Evolutionary conservation across 2,888 invertebrate species (phyloP).

Genomic region (Chrysina gloriosa): DNA sequence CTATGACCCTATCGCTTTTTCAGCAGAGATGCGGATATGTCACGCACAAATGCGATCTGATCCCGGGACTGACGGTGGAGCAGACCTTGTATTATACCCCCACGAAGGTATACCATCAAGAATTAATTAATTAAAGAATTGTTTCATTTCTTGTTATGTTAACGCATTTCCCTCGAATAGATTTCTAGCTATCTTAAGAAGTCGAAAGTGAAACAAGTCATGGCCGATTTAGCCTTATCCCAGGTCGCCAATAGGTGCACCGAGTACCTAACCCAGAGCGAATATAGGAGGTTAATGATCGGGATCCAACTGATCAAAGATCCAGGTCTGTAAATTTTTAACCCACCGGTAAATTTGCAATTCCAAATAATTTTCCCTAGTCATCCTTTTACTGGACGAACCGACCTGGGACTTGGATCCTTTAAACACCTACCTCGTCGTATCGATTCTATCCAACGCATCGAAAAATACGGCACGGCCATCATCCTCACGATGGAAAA

Average conservation of each 20-base stretch:
- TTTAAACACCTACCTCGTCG: slow-evolving; percentile 92
- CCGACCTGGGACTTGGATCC: slow-evolving; percentile 96
- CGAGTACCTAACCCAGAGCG: slow-evolving; percentile 87
- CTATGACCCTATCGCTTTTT: slow-evolving; percentile 83
- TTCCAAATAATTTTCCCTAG: slow-evolving; percentile 62
- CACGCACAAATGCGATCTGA: slow-evolving; percentile 84
- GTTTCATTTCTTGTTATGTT: background rate
- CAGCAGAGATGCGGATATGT: slow-evolving; percentile 90
- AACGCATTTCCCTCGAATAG: slow-evolving; percentile 66
- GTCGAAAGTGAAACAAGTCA: slow-evolving; percentile 89
- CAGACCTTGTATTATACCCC: slow-evolving; percentile 87
- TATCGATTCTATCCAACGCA: slow-evolving; percentile 91
- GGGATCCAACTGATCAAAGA: slow-evolving; percentile 94
- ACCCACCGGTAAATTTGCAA: background rate
- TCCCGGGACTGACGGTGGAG: slow-evolving; percentile 88
- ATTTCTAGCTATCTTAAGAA: slow-evolving; percentile 81
- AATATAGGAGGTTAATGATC: slow-evolving; percentile 89
- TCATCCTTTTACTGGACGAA: slow-evolving; percentile 89
- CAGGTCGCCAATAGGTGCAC: slow-evolving; percentile 89
- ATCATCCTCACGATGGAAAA: slow-evolving; percentile 93
- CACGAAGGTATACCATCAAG: slow-evolving; percentile 71
- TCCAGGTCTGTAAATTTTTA: slow-evolving; percentile 74
- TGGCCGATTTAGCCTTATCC: slow-evolving; percentile 92
- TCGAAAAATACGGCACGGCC: slow-evolving; percentile 92
- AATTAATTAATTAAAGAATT: background rate